These are phyloP conservation scores for Oryzias melastigma DNA, from an alignment of 2,113 vertebrate species.

Conservation along the genomic window DNA sequence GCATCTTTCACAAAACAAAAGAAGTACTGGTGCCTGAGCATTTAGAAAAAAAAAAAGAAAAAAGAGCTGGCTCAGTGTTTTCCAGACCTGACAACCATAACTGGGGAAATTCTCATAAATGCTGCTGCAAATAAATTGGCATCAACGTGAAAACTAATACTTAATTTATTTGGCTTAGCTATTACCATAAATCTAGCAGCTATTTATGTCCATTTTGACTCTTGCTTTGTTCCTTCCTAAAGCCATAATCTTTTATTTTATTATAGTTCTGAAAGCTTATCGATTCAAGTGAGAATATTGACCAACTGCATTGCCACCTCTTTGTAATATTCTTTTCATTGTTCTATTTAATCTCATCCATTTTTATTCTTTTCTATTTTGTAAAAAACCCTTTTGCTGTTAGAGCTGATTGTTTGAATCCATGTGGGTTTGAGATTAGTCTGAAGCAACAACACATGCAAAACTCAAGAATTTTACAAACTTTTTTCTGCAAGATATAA, in stretches of 20 bases:
- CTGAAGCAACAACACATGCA: too few species aligned
- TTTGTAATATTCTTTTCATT: background rate
- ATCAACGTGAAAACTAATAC: slow-evolving; percentile 8
- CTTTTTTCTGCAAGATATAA: too few species aligned
- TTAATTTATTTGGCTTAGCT: background rate
- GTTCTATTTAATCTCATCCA: too few species aligned
- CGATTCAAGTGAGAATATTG: slow-evolving; percentile 24
- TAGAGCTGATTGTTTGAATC: too few species aligned
- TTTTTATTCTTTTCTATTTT: too few species aligned
- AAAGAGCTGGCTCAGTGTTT: background rate
- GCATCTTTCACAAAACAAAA: slow-evolving; percentile 14
- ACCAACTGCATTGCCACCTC: background rate
- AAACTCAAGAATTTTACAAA: too few species aligned
- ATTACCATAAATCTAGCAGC: background rate
- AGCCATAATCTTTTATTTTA: background rate
- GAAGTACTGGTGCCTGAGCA: background rate
- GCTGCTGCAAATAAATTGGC: slow-evolving; percentile 21
- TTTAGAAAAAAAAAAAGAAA: too few species aligned
- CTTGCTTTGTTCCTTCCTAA: background rate
- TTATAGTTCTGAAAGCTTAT: slow-evolving; percentile 18
- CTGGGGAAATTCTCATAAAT: slow-evolving; percentile 11
- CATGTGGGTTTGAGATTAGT: too few species aligned
- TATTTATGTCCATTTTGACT: slow-evolving; percentile 5
- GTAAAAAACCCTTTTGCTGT: too few species aligned
- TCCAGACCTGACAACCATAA: slow-evolving; percentile 17